Base-by-base conservation (phyloP, 2,113 vertebrate genomes). In the Manacus vitellinus region DNA sequence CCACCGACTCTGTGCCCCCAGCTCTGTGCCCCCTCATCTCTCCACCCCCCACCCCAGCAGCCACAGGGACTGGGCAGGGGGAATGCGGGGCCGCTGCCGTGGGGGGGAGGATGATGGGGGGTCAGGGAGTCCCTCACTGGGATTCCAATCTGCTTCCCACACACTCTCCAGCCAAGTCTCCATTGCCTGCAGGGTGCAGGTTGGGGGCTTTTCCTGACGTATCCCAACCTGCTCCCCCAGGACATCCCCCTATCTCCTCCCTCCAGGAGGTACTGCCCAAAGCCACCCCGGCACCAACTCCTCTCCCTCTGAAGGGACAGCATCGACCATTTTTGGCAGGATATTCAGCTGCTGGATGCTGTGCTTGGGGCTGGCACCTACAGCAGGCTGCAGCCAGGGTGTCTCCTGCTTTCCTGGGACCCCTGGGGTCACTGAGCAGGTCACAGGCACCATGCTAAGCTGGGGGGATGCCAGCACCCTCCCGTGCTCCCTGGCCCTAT, bases 81-180 rank as follows among this genome's bases (percentile, higher is more conserved):
- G 0, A 43, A 6, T 6, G n/a, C 0, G 4, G 67, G 14, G 30
- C 16, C 0, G 0, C 41, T 46, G 68, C 12, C 20, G 4, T 23
- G 61, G 27, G 12, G 18, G 24, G 39, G 14, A 9, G 27, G 8
- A 3, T 4, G 28, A 18, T 2, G 3, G 61, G 23, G 17, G 27
- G 4, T 9, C 4, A 22, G 54, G 46, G 46, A 9, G 10, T 8
- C 16, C 22, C 59, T 47, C 30, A 0, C 1, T 3, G 16, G 49
- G 10, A 51, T 77, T 65, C 39, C 44, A 18, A 0, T 9, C 63
- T 61, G 51, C n/a, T 4, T 47, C 22, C 44, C 31, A 14, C 0
- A 0, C 2, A 0, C 17, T 23, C 59, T 41, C 12, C 35, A 8
- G 12, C 39, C 9, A 24, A 68, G 28, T 41, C 25, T 47, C 44